Conservation (phyloP, 2,797 vertebrate species). For the Nasua narica region DNA sequence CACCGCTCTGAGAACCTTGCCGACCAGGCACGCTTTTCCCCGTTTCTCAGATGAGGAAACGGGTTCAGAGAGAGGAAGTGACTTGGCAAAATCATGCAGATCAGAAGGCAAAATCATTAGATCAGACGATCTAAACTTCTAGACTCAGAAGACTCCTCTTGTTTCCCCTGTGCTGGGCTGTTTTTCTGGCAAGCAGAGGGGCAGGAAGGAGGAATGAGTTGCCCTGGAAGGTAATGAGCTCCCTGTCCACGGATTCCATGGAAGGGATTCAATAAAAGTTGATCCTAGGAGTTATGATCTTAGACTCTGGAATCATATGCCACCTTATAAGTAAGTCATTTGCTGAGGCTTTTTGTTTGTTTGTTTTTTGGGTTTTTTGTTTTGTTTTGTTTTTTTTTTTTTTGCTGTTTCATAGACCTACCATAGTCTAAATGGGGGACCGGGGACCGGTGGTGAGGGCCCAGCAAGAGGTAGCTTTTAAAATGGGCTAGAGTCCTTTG, state of each 20-base stretch:
- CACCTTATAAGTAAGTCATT: not conserved
- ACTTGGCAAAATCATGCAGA: not conserved
- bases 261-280: not conserved
- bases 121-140: not conserved
- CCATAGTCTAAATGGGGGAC: not conserved
- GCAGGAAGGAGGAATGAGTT: not conserved
- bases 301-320: not conserved
- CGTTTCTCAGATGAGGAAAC: not conserved
- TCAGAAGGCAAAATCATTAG: not conserved
- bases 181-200: not conserved
- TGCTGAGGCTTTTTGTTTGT: not conserved
- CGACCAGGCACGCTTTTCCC: not conserved
- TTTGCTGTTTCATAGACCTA: not conserved
- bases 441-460: not conserved
- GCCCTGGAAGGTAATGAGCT: not conserved
- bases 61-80: not conserved
- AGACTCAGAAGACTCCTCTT: not conserved
- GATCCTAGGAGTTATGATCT: not conserved
- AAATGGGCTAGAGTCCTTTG: not conserved
- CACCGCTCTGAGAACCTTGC: not conserved
- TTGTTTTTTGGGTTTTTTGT: not conserved
- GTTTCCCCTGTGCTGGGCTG: not conserved
- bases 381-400: not conserved
- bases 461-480: not conserved
- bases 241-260: not conserved